These are phyloP conservation scores for Nemotelus nigrinus DNA, from an alignment of 2,888 invertebrate species.

Conservation along the genomic window DNA sequence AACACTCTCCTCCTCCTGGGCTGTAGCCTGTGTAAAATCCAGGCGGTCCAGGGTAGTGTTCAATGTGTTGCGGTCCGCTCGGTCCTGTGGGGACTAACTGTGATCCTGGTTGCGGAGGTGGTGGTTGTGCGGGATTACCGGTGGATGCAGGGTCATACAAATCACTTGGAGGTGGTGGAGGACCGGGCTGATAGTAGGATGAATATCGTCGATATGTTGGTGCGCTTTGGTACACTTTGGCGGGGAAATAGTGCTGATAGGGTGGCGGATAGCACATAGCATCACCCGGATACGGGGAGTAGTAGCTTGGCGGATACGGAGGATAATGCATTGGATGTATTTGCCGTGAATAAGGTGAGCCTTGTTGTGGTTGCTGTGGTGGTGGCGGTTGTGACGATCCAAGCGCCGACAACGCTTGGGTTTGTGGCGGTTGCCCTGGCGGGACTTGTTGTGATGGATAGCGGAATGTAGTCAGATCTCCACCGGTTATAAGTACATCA, in stretches of 20 bases:
- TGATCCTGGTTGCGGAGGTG: conserved; percentile 59
- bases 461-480: conserved; percentile 59
- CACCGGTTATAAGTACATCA: conserved; percentile 59
- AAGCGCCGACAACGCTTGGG: conserved; percentile 38
- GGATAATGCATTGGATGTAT: conserved; percentile 65
- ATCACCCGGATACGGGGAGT: conserved; percentile 64
- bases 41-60: conserved; percentile 68
- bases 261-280: conserved; percentile 67
- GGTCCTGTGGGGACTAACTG: conserved; percentile 64
- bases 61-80: conserved; percentile 64
- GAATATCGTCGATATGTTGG: conserved; percentile 59
- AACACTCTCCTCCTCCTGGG: conserved; percentile 67
- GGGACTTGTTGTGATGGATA: conserved; percentile 55
- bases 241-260: conserved; percentile 67
- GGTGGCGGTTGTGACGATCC: conserved; percentile 43
- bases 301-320: conserved; percentile 64
- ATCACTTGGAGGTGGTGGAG: conserved; percentile 57
- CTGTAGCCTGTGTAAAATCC: conserved; percentile 69
- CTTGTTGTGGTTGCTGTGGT: conserved; percentile 51
- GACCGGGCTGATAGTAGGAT: conserved; percentile 58
- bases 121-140: conserved; percentile 48
- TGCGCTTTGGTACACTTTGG: conserved; percentile 66
- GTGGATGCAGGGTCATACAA: conserved; percentile 57
- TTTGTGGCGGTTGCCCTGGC: conserved; percentile 26
- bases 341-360: conserved; percentile 61